Percentiles rank a stretch among this genome's conserved stretches.
Evolutionary conservation across 2,888 invertebrate genomes (phyloP).

Genomic region (Vannuccia rotundouncinata): DNA sequence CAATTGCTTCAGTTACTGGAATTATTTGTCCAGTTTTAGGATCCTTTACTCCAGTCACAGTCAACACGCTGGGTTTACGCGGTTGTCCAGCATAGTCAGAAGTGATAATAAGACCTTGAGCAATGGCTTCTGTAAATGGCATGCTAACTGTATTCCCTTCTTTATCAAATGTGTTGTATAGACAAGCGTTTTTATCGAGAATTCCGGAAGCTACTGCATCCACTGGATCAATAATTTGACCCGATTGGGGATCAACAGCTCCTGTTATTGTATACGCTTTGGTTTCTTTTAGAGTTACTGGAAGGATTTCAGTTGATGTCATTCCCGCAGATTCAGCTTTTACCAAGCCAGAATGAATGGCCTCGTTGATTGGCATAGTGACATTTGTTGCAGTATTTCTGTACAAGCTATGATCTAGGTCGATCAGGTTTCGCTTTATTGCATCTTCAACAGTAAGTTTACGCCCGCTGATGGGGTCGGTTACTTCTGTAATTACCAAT

Average conservation of each 20-base stretch:
- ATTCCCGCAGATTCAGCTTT: slow-evolving; percentile 57
- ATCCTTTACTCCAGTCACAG: slow-evolving; percentile 16
- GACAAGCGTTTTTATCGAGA: slow-evolving; percentile 62
- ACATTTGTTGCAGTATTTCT: slow-evolving; percentile 71
- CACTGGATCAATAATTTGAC: slow-evolving; percentile 70
- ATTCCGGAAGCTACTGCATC: slow-evolving; percentile 65
- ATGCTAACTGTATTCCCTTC: slow-evolving; percentile 65
- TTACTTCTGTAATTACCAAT: slow-evolving; percentile 42
- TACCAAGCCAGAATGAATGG: slow-evolving; percentile 72
- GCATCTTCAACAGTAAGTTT: slow-evolving; percentile 63
- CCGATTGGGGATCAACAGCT: slow-evolving; percentile 77
- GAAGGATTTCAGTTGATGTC: slow-evolving; percentile 67
- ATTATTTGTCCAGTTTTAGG: slow-evolving; percentile 6
- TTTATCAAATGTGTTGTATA: slow-evolving; percentile 59
- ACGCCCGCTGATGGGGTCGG: slow-evolving; percentile 56
- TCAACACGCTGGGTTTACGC: neutral
- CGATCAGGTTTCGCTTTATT: slow-evolving; percentile 74
- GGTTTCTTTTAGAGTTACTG: slow-evolving; percentile 61
- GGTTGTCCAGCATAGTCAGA: neutral
- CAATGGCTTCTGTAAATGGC: slow-evolving; percentile 74
- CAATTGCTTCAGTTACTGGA: neutral
- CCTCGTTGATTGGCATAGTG: slow-evolving; percentile 72
- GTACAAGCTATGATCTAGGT: slow-evolving; percentile 62
- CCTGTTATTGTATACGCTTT: slow-evolving; percentile 74
- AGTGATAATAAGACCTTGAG: slow-evolving; percentile 65